A percentile compares a stretch with the other conserved stretches of the same genome.
Evolutionary conservation across 2,113 vertebrate species (phyloP).

Genomic region (Kryptolebias marmoratus): DNA sequence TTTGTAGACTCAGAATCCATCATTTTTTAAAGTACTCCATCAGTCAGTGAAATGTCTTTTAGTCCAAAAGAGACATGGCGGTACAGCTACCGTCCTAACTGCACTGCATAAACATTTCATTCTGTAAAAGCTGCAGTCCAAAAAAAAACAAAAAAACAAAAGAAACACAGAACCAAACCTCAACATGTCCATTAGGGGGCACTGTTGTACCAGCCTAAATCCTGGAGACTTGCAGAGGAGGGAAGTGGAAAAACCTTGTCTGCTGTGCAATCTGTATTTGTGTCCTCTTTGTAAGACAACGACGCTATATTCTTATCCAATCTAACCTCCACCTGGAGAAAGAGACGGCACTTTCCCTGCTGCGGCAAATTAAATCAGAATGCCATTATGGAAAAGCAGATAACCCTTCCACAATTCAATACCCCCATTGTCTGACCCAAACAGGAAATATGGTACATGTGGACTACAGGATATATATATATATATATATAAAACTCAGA

Average conservation of each 20-base stretch:
- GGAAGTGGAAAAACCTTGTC: slow-evolving; percentile 31
- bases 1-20: slow-evolving; percentile 1
- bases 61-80: background rate
- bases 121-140: background rate
- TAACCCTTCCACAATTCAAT: slow-evolving; percentile 57
- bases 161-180: background rate
- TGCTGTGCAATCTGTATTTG: slow-evolving; percentile 52
- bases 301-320: slow-evolving; percentile 68
- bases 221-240: slow-evolving; percentile 1
- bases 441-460: slow-evolving; percentile 66
- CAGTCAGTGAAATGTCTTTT: background rate
- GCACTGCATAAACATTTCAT: slow-evolving; percentile 7
- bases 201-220: slow-evolving; percentile 72
- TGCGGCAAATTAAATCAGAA: slow-evolving; percentile 70
- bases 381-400: slow-evolving; percentile 62
- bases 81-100: slow-evolving; percentile 17
- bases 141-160: too few relatives aligned
- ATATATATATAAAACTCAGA: slow-evolving; percentile 35
- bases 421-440: slow-evolving; percentile 55
- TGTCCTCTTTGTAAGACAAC: slow-evolving; percentile 70
- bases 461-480: slow-evolving; percentile 50
- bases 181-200: slow-evolving; percentile 63
- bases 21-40: background rate
- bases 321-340: slow-evolving; percentile 65
- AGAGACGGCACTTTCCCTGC: slow-evolving; percentile 39